Evolutionary conservation across 2,113 vertebrate genomes (phyloP).

Genomic region (Azemiops feae): DNA sequence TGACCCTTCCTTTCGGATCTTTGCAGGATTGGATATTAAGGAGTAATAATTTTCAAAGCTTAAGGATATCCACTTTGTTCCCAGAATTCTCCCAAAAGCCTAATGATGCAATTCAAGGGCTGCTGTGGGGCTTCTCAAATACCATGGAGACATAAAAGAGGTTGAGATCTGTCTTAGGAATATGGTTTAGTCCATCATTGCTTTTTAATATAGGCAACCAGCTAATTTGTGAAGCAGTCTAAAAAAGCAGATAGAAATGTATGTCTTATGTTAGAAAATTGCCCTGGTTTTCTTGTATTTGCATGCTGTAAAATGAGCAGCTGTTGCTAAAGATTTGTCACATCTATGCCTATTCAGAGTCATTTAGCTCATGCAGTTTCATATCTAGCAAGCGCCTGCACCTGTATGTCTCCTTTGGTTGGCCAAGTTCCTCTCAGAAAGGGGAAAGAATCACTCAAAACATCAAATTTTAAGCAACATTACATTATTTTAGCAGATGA

Average conservation of each 20-base stretch:
- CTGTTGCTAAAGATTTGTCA: neutral
- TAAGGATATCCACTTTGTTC: neutral
- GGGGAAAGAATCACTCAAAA: neutral
- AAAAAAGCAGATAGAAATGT: neutral
- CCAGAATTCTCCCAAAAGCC: neutral
- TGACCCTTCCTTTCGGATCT: neutral
- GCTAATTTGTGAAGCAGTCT: neutral
- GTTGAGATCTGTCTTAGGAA: neutral
- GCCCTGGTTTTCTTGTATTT: too few relatives aligned
- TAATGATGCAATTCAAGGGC: neutral
- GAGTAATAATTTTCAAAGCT: neutral
- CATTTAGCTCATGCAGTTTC: neutral
- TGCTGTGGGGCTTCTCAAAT: neutral
- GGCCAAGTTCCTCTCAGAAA: neutral
- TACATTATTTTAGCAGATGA: neutral
- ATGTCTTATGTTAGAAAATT: neutral
- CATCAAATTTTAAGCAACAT: neutral
- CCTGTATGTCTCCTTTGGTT: neutral
- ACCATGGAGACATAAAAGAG: neutral
- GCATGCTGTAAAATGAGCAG: neutral
- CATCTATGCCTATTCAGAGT: neutral
- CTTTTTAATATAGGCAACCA: neutral
- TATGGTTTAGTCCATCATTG: neutral
- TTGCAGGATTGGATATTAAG: neutral
- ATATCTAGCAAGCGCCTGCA: neutral